phyloP scores from a whole-genome alignment of 2,888 invertebrate species.

The Cosmia pyralina region DNA sequence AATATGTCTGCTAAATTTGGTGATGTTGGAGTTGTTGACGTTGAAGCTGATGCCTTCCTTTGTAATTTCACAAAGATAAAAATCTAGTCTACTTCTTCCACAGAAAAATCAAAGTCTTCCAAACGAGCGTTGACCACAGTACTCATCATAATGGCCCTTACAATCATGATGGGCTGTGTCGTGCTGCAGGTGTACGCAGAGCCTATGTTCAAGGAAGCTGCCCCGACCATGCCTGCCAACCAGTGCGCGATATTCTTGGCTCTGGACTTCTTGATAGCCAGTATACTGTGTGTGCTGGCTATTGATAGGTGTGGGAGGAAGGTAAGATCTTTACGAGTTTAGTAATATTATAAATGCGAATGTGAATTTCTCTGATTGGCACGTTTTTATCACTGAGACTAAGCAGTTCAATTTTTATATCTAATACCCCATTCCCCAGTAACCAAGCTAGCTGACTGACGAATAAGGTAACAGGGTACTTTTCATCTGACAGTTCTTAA shows the following conservation, averaged over 20 bases:
- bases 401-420: too few relatives aligned
- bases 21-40: not conserved
- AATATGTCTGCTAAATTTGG: not conserved
- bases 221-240: conserved; percentile 82
- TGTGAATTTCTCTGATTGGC: too few relatives aligned
- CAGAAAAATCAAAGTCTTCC: conserved; percentile 78
- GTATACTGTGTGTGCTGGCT: conserved; percentile 73
- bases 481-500: too few relatives aligned
- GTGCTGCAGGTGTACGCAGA: conserved; percentile 86
- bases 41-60: not conserved
- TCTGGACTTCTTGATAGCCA: conserved; percentile 76
- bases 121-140: conserved; percentile 69
- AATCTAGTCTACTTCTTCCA: not conserved
- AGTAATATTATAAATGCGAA: too few relatives aligned
- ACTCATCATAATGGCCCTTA: conserved; percentile 75
- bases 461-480: too few relatives aligned
- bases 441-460: too few relatives aligned
- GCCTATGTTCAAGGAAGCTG: conserved; percentile 81
- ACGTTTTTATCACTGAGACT: too few relatives aligned
- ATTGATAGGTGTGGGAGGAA: conserved; percentile 83
- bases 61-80: not conserved
- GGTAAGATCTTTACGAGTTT: conserved; percentile 67
- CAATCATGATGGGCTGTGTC: conserved; percentile 83
- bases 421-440: too few relatives aligned
- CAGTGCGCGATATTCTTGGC: conserved; percentile 82